Evolutionary conservation across 2,113 vertebrate species (phyloP), one percentile per base, ranked within the genome.

Genomic region (Chaenogobius annularis): DNA sequence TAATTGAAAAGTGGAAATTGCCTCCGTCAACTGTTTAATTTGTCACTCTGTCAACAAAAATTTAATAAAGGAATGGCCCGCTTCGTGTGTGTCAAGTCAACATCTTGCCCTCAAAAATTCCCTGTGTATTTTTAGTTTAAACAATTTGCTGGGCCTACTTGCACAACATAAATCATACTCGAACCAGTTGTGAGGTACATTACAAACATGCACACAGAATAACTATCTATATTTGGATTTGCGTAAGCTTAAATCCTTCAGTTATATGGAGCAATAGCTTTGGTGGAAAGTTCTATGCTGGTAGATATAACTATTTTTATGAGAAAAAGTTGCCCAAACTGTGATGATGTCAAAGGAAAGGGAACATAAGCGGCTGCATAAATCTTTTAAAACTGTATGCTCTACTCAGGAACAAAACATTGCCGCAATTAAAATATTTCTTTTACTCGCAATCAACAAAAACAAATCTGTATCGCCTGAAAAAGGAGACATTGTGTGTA

Each of bases 141-240:
- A n/a, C 9, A 59, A 26, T 80, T 23, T 31, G 50, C 10, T 59
- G 1, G 56, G 5, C 66, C n/a, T 52, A 11, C 46, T 73, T 56
- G 46, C 22, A 62, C 65, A 70, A 75, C 69, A 73, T 72, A 61
- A 82, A 59, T 44, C 74, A 69, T 47, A 73, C 77, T 44, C 58
- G 31, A 78, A 65, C 66, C 56, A 43, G 26, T 10, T 15, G 10
- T 43, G 72, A 35, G 6, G 35, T 35, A 52, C 23, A 0, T 59
- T 37, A 62, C 1, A 17, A 35, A 35, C 31, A 19, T 31, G 1
- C 9, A 26, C 9, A 3, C 26, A 31, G 14, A 15, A 15, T 35
- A 31, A 62, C 15, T 31, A 1, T 31, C 4, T 31, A n/a, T n/a
- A n/a, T n/a, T n/a, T n/a, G n/a, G n/a, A n/a, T n/a, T n/a, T n/a